These are phyloP conservation scores for Polydesmus complanatus DNA, from an alignment of 2,888 invertebrate genomes.

Conservation along the genomic window DNA sequence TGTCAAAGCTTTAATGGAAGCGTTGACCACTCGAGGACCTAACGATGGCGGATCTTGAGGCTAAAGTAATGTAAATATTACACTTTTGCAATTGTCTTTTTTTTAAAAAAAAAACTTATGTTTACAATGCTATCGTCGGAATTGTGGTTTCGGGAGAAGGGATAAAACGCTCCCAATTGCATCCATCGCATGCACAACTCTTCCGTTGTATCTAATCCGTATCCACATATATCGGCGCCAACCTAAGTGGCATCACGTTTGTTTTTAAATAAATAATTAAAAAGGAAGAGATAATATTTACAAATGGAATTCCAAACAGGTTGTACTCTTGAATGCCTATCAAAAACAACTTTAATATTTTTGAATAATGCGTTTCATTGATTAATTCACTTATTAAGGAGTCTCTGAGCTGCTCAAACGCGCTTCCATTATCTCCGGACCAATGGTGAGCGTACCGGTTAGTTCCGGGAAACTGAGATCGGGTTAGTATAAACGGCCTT, in stretches of 20 bases:
- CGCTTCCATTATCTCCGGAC: conserved; percentile 33
- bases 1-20: conserved; percentile 4
- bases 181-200: conserved; percentile 39
- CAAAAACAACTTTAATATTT: conserved; percentile 5
- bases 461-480: conserved; percentile 32
- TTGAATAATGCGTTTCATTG: too few relatives aligned
- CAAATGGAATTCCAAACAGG: conserved; percentile 29
- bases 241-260: too few relatives aligned
- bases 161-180: conserved; percentile 37
- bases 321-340: conserved; percentile 33
- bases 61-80: neutral
- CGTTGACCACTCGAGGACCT: conserved; percentile 11
- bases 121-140: conserved; percentile 15
- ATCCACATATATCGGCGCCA: conserved; percentile 27
- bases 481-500: conserved; percentile 23
- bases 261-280: neutral
- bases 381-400: conserved; percentile 25
- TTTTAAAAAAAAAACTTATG: neutral
- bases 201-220: conserved; percentile 27
- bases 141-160: conserved; percentile 32
- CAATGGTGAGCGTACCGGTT: conserved; percentile 33
- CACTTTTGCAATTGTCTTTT: neutral
- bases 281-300: conserved; percentile 1
- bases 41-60: conserved; percentile 14
- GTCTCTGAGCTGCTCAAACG: conserved; percentile 28